Conservation (phyloP, 2,888 invertebrate species). For the Nebria brevicollis region DNA sequence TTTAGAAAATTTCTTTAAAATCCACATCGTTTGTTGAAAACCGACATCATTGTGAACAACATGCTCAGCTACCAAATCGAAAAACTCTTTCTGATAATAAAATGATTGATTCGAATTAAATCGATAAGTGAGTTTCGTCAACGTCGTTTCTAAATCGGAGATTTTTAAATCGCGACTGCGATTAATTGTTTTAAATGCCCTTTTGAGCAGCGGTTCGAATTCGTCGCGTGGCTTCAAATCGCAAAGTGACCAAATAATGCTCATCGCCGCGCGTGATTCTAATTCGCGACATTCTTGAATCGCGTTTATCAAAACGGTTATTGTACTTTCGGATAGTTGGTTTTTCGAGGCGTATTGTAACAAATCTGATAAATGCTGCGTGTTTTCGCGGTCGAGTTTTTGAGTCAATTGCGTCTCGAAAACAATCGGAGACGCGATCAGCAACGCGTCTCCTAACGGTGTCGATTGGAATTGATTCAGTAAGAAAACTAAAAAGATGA, state of each 20-base stretch:
- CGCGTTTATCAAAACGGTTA: conserved; percentile 67
- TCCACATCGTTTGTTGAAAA: conserved; percentile 65
- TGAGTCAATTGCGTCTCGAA: conserved; percentile 71
- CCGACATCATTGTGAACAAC: conserved; percentile 65
- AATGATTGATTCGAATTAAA: conserved; percentile 64
- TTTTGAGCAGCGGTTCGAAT: conserved; percentile 66
- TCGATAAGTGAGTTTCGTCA: conserved; percentile 64
- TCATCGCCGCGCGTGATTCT: conserved; percentile 63
- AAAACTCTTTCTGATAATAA: conserved; percentile 71
- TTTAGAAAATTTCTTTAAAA: conserved; percentile 67
- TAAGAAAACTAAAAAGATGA: conserved; percentile 72
- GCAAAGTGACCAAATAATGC: conserved; percentile 69
- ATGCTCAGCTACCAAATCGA: conserved; percentile 68
- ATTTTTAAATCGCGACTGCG: conserved; percentile 63
- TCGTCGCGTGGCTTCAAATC: conserved; percentile 63
- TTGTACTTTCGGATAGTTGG: conserved; percentile 65
- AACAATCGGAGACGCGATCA: conserved; percentile 73
- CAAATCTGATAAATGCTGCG: conserved; percentile 66
- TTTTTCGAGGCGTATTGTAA: conserved; percentile 66
- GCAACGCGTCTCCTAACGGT: conserved; percentile 72
- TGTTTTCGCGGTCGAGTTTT: conserved; percentile 69
- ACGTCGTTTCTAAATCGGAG: conserved; percentile 65
- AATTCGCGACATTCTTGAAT: conserved; percentile 64
- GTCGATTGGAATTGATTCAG: conserved; percentile 66
- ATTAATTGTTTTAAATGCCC: conserved; percentile 64